Evolutionary conservation across 2,113 vertebrate species (phyloP).

Genomic region (Tyrannus savana): DNA sequence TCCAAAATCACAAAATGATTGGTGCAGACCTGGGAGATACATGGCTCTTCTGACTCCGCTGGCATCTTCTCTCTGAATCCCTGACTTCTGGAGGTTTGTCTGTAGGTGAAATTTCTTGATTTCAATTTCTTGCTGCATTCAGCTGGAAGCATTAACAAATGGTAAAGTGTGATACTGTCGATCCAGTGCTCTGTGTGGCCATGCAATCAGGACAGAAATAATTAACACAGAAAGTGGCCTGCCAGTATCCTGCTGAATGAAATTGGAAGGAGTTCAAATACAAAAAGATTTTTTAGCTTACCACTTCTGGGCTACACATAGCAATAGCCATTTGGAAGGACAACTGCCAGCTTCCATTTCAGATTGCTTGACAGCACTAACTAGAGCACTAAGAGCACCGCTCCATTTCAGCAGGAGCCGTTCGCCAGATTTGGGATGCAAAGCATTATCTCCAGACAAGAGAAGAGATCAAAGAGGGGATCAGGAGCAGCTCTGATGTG

Average conservation of each 20-base stretch:
- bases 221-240: slow-evolving; percentile 77
- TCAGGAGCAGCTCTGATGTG: not conserved
- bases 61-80: not conserved
- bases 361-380: slow-evolving; percentile 68
- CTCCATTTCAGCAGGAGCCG: not conserved
- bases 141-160: slow-evolving; percentile 72
- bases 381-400: slow-evolving; percentile 61
- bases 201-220: slow-evolving; percentile 79
- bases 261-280: slow-evolving; percentile 79
- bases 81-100: slow-evolving; percentile 48
- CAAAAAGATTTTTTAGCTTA: slow-evolving; percentile 79
- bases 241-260: slow-evolving; percentile 79
- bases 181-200: slow-evolving; percentile 74
- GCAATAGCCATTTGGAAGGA: slow-evolving; percentile 77
- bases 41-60: slow-evolving; percentile 23
- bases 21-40: slow-evolving; percentile 1
- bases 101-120: slow-evolving; percentile 61
- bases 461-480: not conserved
- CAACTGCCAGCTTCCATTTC: slow-evolving; percentile 76
- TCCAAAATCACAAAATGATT: slow-evolving; percentile 8
- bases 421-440: not conserved
- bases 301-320: slow-evolving; percentile 71
- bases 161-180: slow-evolving; percentile 68
- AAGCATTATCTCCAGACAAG: not conserved
- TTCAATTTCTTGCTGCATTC: slow-evolving; percentile 63